Conservation (phyloP, 1,140 invertebrate genomes). For the Procambarus virginalis region DNA sequence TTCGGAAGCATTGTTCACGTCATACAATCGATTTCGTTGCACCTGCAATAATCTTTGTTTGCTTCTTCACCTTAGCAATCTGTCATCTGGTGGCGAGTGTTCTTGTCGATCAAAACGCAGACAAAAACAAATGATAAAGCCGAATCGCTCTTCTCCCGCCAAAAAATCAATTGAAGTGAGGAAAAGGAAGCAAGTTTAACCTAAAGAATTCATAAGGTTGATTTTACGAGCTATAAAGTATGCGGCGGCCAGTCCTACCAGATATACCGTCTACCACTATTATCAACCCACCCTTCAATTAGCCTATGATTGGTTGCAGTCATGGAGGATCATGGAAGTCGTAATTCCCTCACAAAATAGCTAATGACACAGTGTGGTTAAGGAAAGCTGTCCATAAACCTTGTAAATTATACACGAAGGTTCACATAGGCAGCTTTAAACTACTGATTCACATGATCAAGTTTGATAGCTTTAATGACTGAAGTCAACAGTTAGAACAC, state of each 20-base stretch:
- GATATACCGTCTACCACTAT: slow-evolving; percentile 38
- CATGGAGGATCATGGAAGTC: slow-evolving; percentile 27
- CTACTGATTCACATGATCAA: slow-evolving; percentile 50
- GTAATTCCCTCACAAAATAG: slow-evolving; percentile 48
- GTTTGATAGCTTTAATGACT: slow-evolving; percentile 23
- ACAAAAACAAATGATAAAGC: slow-evolving; percentile 25
- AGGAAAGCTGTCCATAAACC: slow-evolving; percentile 49
- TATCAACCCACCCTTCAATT: slow-evolving; percentile 41
- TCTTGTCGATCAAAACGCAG: background rate
- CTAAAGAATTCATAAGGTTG: slow-evolving; percentile 31
- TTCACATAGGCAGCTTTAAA: slow-evolving; percentile 33
- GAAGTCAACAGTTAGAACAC: background rate
- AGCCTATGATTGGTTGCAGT: slow-evolving; percentile 42
- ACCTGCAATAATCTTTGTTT: background rate
- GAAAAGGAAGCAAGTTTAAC: slow-evolving; percentile 18
- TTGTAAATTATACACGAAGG: slow-evolving; percentile 12
- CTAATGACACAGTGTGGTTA: slow-evolving; percentile 27
- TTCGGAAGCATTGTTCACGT: background rate
- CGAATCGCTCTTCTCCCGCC: background rate
- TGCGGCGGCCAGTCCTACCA: slow-evolving; percentile 33
- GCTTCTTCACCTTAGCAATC: background rate
- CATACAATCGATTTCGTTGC: background rate
- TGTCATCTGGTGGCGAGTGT: background rate
- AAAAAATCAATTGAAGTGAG: slow-evolving; percentile 43
- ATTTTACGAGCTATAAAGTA: slow-evolving; percentile 52